Evolutionary conservation across 2,888 invertebrate species (phyloP), one percentile per base, ranked within the genome.

Genomic region (Cetonia aurata): DNA sequence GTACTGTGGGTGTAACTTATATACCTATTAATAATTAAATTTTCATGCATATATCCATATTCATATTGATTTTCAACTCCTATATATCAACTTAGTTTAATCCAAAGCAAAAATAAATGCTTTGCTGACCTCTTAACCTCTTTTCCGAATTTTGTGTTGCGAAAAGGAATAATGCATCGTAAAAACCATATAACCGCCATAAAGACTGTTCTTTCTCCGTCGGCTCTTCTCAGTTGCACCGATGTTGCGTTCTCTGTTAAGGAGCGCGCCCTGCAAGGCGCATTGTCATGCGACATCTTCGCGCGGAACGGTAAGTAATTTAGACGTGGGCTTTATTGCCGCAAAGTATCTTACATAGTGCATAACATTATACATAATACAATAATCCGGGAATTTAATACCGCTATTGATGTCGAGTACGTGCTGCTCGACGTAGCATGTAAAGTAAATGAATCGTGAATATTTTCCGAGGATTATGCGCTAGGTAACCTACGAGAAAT

Each of bases 291-390:
- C 62, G 31, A 48, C 50, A 25, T 25, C 25, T 33, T 50, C 48
- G 62, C 33, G 33, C 37, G 37, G 33, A 62, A 62, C 50, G 50
- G 48, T 31, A 62, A 50, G 62, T 50, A 62, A 62, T 62, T 62
- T 62, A 62, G 60, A 60, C 37, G 17, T 10, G 62, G 50, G 48
- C 48, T 62, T 62, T 62, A 62, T 50, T 62, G 62, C 48, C 62
- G 62, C 62, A 62, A 62, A 62, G 62, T 62, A 62, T 62, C 62
- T 50, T 62, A 62, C 62, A 50, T 37, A 50, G 50, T 62, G 62
- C 50, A 62, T 62, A 69, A 69, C 53, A 69, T 60, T 69, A 69
- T 69, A 62, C 62, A 69, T 69, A 69, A 69, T 69, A 55, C 69
- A 69, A 65, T 69, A 62, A 69, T 69, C 60, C 62, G 10, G 62